Conservation (phyloP, 2,797 vertebrate genomes). For the Gymnopithys bicolor region DNA sequence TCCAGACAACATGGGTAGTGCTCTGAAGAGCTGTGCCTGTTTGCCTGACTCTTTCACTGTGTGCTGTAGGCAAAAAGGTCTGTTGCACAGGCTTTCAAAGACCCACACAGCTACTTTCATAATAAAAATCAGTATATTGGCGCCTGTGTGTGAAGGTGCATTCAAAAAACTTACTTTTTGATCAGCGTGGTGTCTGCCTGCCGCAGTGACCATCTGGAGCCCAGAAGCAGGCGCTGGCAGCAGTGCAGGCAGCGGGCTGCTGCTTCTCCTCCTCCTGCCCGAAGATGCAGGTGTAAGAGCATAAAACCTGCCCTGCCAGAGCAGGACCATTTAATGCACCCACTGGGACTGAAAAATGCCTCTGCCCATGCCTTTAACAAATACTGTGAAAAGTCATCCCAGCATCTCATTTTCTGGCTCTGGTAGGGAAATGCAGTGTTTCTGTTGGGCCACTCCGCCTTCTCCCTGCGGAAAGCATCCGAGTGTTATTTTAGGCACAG, state of each 20-base stretch:
- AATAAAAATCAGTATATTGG: background rate
- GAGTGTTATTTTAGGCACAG: background rate
- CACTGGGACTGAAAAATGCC: background rate
- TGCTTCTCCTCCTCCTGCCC: background rate
- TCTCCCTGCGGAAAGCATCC: background rate
- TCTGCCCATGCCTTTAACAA: background rate
- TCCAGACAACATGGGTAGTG: background rate
- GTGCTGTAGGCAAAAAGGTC: background rate
- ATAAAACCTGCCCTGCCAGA: background rate
- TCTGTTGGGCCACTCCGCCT: background rate
- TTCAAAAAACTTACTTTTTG: background rate
- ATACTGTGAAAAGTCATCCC: background rate
- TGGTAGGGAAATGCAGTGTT: background rate
- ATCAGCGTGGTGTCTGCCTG: background rate
- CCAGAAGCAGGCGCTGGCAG: background rate
- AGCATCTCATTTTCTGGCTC: background rate
- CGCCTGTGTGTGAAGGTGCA: background rate
- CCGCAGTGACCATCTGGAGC: fast-evolving
- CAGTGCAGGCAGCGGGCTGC: fast-evolving
- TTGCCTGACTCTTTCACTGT: background rate
- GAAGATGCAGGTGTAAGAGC: background rate
- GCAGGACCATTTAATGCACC: background rate
- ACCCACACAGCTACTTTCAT: background rate
- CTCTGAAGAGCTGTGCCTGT: background rate
- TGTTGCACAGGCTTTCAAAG: background rate